Conservation (phyloP, 1,140 invertebrate species). For the Tetramorium alpestre region DNA sequence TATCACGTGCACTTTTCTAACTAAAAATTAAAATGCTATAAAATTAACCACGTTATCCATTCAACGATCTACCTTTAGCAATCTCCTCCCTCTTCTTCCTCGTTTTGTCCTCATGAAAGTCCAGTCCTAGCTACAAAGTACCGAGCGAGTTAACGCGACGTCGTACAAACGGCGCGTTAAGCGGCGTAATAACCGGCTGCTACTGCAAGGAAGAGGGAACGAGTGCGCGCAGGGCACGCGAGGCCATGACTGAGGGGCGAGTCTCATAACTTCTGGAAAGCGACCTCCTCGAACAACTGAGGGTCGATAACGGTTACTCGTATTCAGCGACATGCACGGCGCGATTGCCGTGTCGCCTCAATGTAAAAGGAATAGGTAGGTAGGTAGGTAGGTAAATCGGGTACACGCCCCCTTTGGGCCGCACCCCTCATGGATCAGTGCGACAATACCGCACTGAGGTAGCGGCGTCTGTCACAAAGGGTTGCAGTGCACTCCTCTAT, state of each 20-base stretch:
- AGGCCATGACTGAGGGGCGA: conserved; percentile 65
- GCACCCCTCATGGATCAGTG: conserved; percentile 69
- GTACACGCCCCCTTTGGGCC: conserved; percentile 75
- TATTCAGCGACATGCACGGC: conserved; percentile 54
- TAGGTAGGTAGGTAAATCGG: conserved; percentile 48
- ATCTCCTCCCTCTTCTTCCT: not conserved
- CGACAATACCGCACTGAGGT: conserved; percentile 25
- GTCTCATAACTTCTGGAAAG: conserved; percentile 65
- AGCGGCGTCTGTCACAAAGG: conserved; percentile 35
- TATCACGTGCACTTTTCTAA: not conserved
- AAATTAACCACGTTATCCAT: not conserved
- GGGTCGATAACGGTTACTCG: conserved; percentile 70
- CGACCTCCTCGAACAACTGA: conserved; percentile 64
- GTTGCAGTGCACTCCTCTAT: conserved; percentile 3
- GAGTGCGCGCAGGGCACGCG: conserved; percentile 62
- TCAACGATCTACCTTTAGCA: conserved; percentile 1
- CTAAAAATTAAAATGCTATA: not conserved
- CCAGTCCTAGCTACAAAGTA: conserved; percentile 46
- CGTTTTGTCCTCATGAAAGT: conserved; percentile 6
- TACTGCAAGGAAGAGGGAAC: conserved; percentile 44
- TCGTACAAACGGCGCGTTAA: conserved; percentile 67
- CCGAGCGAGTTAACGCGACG: conserved; percentile 51
- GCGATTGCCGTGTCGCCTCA: conserved; percentile 51
- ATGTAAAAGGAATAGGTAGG: conserved; percentile 67
- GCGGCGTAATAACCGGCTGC: conserved; percentile 48